phyloP scores from a whole-genome alignment of 1,140 invertebrate species.

The Nephila pilipes region DNA sequence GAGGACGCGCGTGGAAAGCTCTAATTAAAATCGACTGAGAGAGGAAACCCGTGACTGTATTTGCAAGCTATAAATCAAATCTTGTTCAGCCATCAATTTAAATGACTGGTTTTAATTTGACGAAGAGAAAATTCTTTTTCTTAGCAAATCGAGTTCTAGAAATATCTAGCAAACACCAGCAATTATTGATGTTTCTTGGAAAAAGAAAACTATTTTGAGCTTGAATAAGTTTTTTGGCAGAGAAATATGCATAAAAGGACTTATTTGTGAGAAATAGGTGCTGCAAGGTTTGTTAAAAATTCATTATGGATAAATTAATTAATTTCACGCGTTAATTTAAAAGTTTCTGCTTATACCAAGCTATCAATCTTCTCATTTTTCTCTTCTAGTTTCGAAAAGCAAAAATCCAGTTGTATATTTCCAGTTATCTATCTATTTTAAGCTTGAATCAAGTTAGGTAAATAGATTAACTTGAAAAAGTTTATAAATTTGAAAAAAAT shows the following conservation, averaged over 20 bases:
- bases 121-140: slow-evolving; percentile 11
- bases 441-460: background rate
- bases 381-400: background rate
- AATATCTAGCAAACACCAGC: background rate
- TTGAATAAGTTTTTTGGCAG: background rate
- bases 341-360: background rate
- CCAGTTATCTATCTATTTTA: background rate
- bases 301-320: background rate
- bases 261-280: background rate
- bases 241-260: background rate
- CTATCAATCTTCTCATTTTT: background rate
- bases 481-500: too few species aligned
- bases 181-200: background rate
- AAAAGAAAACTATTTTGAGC: background rate
- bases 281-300: background rate
- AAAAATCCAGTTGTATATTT: background rate
- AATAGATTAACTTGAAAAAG: too few species aligned
- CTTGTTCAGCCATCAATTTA: slow-evolving; percentile 25
- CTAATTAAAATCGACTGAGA: slow-evolving; percentile 39
- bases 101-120: background rate
- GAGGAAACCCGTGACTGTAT: slow-evolving; percentile 24
- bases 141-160: background rate
- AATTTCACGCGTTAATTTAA: background rate
- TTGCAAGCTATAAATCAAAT: slow-evolving; percentile 29
- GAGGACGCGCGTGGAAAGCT: background rate